These are phyloP conservation scores for Cordilura impudica DNA, from an alignment of 2,888 invertebrate species.

Conservation along the genomic window DNA sequence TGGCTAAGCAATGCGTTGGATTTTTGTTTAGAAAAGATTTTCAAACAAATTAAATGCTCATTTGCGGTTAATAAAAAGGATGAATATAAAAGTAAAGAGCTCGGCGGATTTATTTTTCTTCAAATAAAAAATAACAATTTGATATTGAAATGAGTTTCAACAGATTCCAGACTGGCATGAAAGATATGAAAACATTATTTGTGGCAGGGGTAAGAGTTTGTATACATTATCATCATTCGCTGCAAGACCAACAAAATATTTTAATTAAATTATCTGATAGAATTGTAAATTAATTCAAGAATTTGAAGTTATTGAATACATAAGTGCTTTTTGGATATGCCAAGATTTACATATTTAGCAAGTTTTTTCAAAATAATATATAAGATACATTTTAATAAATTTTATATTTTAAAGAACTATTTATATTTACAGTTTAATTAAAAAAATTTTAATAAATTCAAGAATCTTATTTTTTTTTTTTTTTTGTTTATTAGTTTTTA, in stretches of 20 bases:
- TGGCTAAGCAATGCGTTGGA: background rate
- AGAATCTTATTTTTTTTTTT: no score
- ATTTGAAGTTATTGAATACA: background rate
- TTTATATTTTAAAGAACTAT: no score
- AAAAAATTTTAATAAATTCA: no score
- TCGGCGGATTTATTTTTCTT: background rate
- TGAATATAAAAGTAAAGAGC: constrained; percentile 25
- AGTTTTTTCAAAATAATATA: background rate
- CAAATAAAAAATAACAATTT: constrained; percentile 13
- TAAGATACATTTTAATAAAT: background rate
- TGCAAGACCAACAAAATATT: background rate
- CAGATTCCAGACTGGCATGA: background rate
- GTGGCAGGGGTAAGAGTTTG: background rate
- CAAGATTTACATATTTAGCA: background rate
- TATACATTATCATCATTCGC: background rate
- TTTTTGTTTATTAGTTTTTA: no score
- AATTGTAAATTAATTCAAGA: constrained; percentile 7
- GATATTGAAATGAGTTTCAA: constrained; percentile 31
- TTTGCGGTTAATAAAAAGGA: constrained; percentile 57
- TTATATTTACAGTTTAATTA: no score
- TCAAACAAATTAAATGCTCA: constrained; percentile 58
- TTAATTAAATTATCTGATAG: constrained; percentile 14
- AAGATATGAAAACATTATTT: constrained; percentile 12
- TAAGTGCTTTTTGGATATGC: background rate
- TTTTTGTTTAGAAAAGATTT: constrained; percentile 9